A percentile compares a stretch with the other conserved stretches of the same genome.
These are phyloP conservation scores for Pomatostomus ruficeps DNA, from an alignment of 2,113 vertebrate species.

Conservation along the genomic window DNA sequence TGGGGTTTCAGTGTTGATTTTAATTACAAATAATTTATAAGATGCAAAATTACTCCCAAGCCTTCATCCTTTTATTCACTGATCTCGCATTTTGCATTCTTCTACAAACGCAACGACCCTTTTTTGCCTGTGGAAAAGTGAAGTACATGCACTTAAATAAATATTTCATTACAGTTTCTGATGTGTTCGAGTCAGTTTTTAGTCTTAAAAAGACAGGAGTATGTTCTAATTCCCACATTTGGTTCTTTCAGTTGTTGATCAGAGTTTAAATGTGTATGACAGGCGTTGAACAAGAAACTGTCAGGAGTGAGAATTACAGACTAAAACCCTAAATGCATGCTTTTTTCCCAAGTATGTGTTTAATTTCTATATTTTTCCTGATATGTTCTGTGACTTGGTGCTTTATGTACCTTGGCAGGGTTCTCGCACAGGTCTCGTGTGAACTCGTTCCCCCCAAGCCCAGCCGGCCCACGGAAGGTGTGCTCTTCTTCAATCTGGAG, in stretches of 20 bases:
- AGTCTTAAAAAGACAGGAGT: background rate
- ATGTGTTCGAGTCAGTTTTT: fast-evolving
- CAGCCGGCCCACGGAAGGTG: constrained; percentile 89
- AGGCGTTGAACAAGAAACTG: background rate
- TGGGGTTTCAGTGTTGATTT: fast-evolving
- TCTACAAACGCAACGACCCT: fast-evolving
- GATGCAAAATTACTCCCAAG: fast-evolving
- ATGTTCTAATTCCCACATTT: background rate
- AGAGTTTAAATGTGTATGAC: fast-evolving
- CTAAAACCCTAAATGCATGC: background rate
- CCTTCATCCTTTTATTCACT: fast-evolving
- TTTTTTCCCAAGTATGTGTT: background rate
- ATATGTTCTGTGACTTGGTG: fast-evolving
- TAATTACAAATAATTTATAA: too few relatives aligned
- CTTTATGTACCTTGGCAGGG: constrained; percentile 66
- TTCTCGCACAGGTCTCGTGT: constrained; percentile 93
- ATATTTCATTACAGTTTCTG: background rate
- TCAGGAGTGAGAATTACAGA: background rate
- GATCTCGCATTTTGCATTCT: fast-evolving
- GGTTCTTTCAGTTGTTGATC: background rate
- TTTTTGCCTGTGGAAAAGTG: background rate
- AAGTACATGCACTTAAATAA: fast-evolving
- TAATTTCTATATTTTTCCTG: background rate
- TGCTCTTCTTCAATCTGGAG: constrained; percentile 93
- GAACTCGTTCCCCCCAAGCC: constrained; percentile 92